phyloP scores from a whole-genome alignment of 2,797 vertebrate genomes.

The Hydrolagus colliei region DNA sequence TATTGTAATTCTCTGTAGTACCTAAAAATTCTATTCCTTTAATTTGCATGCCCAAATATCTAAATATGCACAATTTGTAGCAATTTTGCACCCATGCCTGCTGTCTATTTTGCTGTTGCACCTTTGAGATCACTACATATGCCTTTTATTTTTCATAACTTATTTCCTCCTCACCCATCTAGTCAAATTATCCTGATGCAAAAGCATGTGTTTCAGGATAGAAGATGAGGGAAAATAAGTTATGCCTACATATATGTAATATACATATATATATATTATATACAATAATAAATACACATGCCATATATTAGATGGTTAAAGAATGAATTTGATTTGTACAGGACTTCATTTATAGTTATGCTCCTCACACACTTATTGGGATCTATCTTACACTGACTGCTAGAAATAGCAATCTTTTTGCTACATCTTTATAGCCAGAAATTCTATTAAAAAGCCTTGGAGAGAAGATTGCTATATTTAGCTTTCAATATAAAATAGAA shows the following conservation, averaged over 20 bases:
- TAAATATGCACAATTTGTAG: too few relatives aligned
- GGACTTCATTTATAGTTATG: background rate
- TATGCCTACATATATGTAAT: background rate
- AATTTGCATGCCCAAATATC: too few relatives aligned
- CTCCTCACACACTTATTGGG: background rate
- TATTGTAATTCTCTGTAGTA: too few relatives aligned
- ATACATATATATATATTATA: too few relatives aligned
- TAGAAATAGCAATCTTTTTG: too few relatives aligned
- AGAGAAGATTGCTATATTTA: too few relatives aligned
- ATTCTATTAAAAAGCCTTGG: too few relatives aligned
- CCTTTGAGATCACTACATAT: background rate
- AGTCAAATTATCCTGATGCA: background rate
- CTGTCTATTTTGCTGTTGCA: background rate
- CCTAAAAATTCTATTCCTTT: too few relatives aligned
- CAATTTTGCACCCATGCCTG: background rate
- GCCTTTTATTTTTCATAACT: background rate
- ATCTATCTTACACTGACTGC: too few relatives aligned
- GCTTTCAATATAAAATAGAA: too few relatives aligned
- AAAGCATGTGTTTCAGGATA: background rate
- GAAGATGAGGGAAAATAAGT: background rate
- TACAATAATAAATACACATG: background rate
- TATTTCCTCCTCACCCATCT: background rate
- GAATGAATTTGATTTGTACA: conserved; percentile 14
- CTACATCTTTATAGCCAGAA: too few relatives aligned
- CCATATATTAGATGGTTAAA: background rate